Conservation (phyloP, 64 coral and sea anemone genomes). For the Platygyra sinensis region DNA sequence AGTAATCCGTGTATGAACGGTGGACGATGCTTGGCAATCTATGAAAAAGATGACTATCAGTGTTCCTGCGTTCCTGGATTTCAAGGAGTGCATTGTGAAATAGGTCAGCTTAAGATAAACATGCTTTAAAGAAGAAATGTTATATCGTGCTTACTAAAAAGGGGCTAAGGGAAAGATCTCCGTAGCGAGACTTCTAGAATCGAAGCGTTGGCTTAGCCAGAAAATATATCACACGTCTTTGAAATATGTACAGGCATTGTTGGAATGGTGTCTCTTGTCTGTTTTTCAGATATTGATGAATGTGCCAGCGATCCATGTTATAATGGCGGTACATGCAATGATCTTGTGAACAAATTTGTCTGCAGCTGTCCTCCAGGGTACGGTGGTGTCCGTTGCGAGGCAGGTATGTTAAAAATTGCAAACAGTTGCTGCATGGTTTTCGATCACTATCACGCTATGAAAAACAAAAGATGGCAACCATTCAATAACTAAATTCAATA, state of each 20-base stretch:
- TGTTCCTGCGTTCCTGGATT: neutral
- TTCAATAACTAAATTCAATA: too few species aligned
- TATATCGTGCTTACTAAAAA: too few species aligned
- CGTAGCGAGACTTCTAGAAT: too few species aligned
- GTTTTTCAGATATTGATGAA: neutral
- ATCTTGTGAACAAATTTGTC: conserved; percentile 3
- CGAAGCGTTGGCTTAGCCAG: too few species aligned
- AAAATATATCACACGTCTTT: too few species aligned
- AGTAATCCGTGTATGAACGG: neutral
- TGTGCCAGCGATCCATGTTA: neutral
- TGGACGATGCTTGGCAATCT: conserved; percentile 1
- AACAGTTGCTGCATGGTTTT: neutral
- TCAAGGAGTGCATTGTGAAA: neutral
- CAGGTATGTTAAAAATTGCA: neutral
- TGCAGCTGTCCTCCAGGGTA: neutral
- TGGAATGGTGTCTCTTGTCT: too few species aligned
- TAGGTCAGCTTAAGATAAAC: neutral
- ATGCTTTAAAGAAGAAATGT: too few species aligned
- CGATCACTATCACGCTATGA: too few species aligned
- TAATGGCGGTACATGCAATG: neutral
- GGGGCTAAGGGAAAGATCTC: too few species aligned
- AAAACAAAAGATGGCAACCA: too few species aligned
- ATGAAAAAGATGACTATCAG: neutral
- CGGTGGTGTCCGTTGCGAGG: neutral
- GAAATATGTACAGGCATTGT: too few species aligned